Conservation (phyloP, 2,888 invertebrate species). For the Temnothorax rugatulus region DNA sequence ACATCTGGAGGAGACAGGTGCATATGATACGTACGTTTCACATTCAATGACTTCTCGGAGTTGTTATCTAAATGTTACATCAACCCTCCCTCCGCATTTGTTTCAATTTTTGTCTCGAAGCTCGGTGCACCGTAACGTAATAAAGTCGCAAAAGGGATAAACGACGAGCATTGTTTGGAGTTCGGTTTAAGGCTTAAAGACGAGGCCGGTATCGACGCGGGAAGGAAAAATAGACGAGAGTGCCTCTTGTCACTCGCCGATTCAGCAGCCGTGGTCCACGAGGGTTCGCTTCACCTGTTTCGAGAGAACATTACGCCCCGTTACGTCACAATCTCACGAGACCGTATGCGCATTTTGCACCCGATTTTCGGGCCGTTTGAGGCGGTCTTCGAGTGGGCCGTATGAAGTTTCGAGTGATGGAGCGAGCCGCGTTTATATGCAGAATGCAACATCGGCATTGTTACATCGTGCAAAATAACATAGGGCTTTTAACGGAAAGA, state of each 20-base stretch:
- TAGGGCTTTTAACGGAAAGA: neutral
- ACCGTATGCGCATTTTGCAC: constrained; percentile 64
- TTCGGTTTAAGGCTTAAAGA: constrained; percentile 63
- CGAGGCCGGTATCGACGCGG: constrained; percentile 65
- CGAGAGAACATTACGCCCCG: constrained; percentile 71
- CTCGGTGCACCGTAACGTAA: neutral
- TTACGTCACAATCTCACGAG: constrained; percentile 66
- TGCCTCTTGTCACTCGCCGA: constrained; percentile 70
- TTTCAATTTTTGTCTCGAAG: neutral
- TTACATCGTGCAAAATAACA: neutral
- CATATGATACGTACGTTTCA: neutral
- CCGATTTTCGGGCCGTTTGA: constrained; percentile 51
- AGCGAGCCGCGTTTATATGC: neutral
- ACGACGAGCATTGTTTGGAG: constrained; percentile 27
- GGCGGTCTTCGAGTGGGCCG: neutral
- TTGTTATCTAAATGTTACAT: neutral
- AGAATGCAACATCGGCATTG: neutral
- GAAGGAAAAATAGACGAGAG: constrained; percentile 59
- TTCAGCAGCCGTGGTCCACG: constrained; percentile 67
- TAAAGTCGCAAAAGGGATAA: constrained; percentile 22
- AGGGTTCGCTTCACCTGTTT: constrained; percentile 61
- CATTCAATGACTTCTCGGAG: neutral
- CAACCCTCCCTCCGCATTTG: neutral
- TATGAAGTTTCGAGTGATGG: neutral
- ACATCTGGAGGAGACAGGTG: neutral